phyloP scores from a whole-genome alignment of 1,140 invertebrate genomes.

The Euschistus heros region DNA sequence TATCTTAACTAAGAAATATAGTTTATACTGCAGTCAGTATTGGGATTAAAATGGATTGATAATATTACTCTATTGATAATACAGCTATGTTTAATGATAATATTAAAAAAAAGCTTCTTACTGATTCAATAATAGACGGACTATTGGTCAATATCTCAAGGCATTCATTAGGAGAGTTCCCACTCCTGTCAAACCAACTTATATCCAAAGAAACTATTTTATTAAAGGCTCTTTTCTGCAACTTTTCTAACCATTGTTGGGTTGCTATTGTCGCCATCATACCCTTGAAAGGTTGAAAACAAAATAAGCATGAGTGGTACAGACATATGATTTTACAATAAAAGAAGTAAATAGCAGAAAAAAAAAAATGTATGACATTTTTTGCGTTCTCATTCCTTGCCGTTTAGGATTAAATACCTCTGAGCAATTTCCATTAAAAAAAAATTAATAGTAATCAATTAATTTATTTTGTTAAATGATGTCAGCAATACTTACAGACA shows the following conservation, averaged over 20 bases:
- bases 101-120: no score
- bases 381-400: not conserved
- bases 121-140: conserved; percentile 63
- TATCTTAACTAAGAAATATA: no score
- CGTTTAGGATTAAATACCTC: not conserved
- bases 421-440: no score
- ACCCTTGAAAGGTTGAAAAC: no score
- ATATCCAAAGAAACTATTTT: conserved; percentile 31
- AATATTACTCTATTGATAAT: no score
- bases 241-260: not conserved
- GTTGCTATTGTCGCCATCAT: not conserved
- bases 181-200: conserved; percentile 61
- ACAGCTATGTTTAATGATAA: no score
- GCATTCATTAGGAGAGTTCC: conserved; percentile 54
- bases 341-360: no score
- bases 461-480: not conserved
- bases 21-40: no score
- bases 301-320: no score
- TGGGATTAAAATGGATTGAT: no score
- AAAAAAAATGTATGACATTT: not conserved
- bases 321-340: no score
- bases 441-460: no score
- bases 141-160: conserved; percentile 59
- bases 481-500: not conserved
- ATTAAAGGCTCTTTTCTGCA: not conserved